Conservation (phyloP, 35 echinoderm and acorn worm genomes). For the Patiria miniata region DNA sequence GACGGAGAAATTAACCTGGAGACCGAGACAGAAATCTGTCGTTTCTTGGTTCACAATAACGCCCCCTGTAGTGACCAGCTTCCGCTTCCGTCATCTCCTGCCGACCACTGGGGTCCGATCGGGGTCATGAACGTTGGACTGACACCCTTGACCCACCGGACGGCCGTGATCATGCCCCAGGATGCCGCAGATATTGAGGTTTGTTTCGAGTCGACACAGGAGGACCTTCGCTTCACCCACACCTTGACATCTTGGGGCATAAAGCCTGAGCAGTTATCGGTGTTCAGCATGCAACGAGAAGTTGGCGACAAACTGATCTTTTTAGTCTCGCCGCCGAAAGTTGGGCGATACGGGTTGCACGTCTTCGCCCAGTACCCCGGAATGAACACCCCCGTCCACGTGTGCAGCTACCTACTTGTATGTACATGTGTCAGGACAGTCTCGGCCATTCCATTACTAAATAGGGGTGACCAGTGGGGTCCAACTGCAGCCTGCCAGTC, state of each 20-base stretch:
- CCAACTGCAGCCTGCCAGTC: background rate
- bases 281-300: constrained; percentile 61
- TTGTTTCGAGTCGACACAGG: constrained; percentile 50
- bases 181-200: constrained; percentile 60
- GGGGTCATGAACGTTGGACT: constrained; percentile 80
- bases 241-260: constrained; percentile 53
- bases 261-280: constrained; percentile 20
- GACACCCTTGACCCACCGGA: constrained; percentile 58
- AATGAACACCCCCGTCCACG: constrained; percentile 41
- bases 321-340: constrained; percentile 56
- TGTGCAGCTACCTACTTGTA: constrained; percentile 89
- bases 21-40: constrained; percentile 93
- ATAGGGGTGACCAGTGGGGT: constrained; percentile 50
- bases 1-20: constrained; percentile 82
- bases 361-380: constrained; percentile 60
- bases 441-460: constrained; percentile 49
- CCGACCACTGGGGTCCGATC: constrained; percentile 90
- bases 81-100: constrained; percentile 76
- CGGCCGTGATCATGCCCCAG: constrained; percentile 67
- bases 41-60: constrained; percentile 62
- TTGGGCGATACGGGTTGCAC: constrained; percentile 78
- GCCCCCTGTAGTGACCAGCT: constrained; percentile 61
- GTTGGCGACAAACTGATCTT: constrained; percentile 71
- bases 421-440: constrained; percentile 25
- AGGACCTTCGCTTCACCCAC: constrained; percentile 57